phyloP scores from a whole-genome alignment of 2,113 vertebrate genomes.

The Chroicocephalus ridibundus region DNA sequence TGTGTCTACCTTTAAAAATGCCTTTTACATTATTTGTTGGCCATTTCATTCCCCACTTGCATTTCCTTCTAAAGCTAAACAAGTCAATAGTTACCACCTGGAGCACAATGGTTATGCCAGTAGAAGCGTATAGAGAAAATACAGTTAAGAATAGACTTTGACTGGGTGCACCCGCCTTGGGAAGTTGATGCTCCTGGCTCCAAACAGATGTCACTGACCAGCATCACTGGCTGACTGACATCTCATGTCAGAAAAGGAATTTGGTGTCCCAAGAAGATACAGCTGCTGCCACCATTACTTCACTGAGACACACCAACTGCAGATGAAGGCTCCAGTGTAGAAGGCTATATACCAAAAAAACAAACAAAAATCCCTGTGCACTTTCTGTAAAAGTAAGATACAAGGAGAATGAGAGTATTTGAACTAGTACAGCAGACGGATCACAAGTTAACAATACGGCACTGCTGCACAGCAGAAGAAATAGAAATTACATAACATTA shows the following conservation, averaged over 20 bases:
- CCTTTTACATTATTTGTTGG: neutral
- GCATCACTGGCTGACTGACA: neutral
- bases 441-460: neutral
- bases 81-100: neutral
- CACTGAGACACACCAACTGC: neutral
- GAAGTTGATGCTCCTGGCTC: neutral
- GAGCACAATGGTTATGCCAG: neutral
- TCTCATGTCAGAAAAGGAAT: neutral
- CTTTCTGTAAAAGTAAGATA: neutral
- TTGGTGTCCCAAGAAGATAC: neutral
- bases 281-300: neutral
- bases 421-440: neutral
- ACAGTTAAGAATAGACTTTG: neutral
- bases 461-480: neutral
- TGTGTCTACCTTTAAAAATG: neutral
- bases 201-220: neutral
- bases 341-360: neutral
- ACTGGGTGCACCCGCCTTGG: neutral
- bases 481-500: neutral
- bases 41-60: fast-evolving
- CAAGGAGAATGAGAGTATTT: neutral
- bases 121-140: neutral
- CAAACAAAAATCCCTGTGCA: neutral
- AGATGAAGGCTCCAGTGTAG: neutral
- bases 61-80: neutral